phyloP scores from a whole-genome alignment of 2,888 invertebrate species.

The Synanthedon formicaeformis region DNA sequence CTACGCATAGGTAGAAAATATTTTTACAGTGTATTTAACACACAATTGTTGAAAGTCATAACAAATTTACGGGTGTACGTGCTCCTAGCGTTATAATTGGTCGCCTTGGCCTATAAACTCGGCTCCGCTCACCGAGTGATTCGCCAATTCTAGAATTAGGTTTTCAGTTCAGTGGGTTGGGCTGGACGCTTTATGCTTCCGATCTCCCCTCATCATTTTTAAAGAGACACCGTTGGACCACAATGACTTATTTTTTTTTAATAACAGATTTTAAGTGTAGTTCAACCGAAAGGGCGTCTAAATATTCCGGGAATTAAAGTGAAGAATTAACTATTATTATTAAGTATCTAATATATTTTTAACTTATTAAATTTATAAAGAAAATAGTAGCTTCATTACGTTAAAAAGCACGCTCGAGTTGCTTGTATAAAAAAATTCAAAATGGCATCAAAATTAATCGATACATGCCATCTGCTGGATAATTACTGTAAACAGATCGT shows the following conservation, averaged over 20 bases:
- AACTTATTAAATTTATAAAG: too few relatives aligned
- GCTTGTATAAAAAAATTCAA: too few relatives aligned
- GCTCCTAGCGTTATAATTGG: slow-evolving; percentile 41
- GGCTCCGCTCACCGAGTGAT: slow-evolving; percentile 44
- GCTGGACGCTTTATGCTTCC: slow-evolving; percentile 46
- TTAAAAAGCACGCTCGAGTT: too few relatives aligned
- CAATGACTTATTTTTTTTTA: not conserved
- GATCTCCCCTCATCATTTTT: slow-evolving; percentile 14
- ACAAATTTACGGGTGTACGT: slow-evolving; percentile 12
- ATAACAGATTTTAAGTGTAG: not conserved
- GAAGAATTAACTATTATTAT: too few relatives aligned
- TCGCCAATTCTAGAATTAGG: slow-evolving; percentile 68
- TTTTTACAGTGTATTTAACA: not conserved
- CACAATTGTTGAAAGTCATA: slow-evolving; percentile 19
- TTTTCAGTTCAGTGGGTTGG: slow-evolving; percentile 65
- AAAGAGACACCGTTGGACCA: not conserved
- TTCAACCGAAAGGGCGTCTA: not conserved
- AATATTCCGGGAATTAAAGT: too few relatives aligned
- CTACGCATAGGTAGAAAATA: slow-evolving; percentile 1
- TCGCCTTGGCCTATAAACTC: slow-evolving; percentile 64
- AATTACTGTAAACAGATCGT: too few relatives aligned
- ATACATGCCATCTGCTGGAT: too few relatives aligned
- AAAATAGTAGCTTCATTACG: too few relatives aligned
- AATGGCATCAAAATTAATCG: too few relatives aligned
- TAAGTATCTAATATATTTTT: too few relatives aligned